phyloP scores from a whole-genome alignment of 2,113 vertebrate genomes.

The Aphelocoma coerulescens region DNA sequence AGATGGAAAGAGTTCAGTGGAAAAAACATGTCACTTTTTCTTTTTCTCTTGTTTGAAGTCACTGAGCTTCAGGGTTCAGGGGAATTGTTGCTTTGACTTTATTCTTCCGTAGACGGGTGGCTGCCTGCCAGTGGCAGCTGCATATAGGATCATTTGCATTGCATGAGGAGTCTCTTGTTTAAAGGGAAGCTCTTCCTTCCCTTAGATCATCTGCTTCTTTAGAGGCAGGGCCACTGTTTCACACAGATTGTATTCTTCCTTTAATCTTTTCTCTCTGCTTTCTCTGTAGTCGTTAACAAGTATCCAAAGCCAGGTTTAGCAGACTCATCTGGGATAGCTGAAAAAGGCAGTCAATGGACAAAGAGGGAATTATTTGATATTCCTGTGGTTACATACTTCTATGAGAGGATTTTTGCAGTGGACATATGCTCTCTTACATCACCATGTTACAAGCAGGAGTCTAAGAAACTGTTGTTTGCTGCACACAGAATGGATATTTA shows the following conservation, averaged over 20 bases:
- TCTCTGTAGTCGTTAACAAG: slow-evolving; percentile 69
- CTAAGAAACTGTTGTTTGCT: neutral
- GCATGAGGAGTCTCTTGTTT: slow-evolving; percentile 71
- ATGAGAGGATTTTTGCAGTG: slow-evolving; percentile 43
- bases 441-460: neutral
- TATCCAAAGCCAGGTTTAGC: slow-evolving; percentile 70
- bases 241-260: slow-evolving; percentile 71
- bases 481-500: neutral
- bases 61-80: slow-evolving; percentile 75
- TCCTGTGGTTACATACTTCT: slow-evolving; percentile 33
- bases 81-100: slow-evolving; percentile 77
- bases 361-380: slow-evolving; percentile 74
- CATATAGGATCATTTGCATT: slow-evolving; percentile 79
- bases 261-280: slow-evolving; percentile 75
- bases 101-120: slow-evolving; percentile 77
- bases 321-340: slow-evolving; percentile 59
- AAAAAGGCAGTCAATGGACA: slow-evolving; percentile 69
- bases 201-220: slow-evolving; percentile 81
- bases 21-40: slow-evolving; percentile 69
- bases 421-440: slow-evolving; percentile 17
- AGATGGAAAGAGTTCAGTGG: slow-evolving; percentile 63
- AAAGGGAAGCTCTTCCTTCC: slow-evolving; percentile 76
- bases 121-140: slow-evolving; percentile 83
- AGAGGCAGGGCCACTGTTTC: slow-evolving; percentile 71
- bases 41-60: slow-evolving; percentile 77